Percentiles rank a stretch among this genome's conserved stretches.
phyloP scores from a whole-genome alignment of 92 coral and sea anemone species.

The Palythoa grandis region DNA sequence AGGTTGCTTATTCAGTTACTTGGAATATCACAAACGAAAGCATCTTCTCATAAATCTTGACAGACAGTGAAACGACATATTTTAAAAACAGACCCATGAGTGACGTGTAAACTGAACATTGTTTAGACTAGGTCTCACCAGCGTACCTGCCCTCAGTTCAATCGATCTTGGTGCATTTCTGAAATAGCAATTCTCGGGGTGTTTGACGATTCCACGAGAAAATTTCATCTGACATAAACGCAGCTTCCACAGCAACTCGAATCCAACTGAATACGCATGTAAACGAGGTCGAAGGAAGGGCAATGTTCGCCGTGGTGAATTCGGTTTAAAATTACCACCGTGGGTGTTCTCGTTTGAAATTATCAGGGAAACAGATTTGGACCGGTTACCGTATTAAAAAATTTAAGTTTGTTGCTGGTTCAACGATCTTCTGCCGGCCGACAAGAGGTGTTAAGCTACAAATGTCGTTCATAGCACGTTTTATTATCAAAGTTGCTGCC shows the following conservation, averaged over 20 bases:
- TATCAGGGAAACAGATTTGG: neutral
- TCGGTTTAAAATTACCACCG: conserved; percentile 73
- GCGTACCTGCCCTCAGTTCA: conserved; percentile 39
- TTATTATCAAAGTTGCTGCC: conserved; percentile 10
- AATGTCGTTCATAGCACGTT: conserved; percentile 8
- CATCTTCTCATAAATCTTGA: conserved; percentile 2
- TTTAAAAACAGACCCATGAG: conserved; percentile 29
- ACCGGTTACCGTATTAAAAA: neutral
- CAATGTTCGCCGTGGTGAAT: neutral
- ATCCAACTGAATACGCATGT: conserved; percentile 9
- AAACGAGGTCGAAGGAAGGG: conserved; percentile 33
- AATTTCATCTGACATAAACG: neutral
- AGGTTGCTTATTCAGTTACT: neutral
- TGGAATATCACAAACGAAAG: neutral
- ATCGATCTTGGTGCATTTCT: conserved; percentile 28
- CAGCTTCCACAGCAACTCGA: conserved; percentile 8
- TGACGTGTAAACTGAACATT: conserved; percentile 26
- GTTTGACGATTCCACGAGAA: neutral
- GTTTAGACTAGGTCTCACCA: conserved; percentile 37
- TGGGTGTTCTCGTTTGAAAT: conserved; percentile 60
- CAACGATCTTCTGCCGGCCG: conserved; percentile 10
- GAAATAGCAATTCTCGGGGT: neutral
- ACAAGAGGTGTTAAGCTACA: conserved; percentile 13
- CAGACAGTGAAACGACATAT: conserved; percentile 29
- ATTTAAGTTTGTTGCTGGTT: neutral